Evolutionary conservation across 2,797 vertebrate genomes (phyloP), one percentile per base, ranked within the genome.

Genomic region (Pelodytes ibericus): DNA sequence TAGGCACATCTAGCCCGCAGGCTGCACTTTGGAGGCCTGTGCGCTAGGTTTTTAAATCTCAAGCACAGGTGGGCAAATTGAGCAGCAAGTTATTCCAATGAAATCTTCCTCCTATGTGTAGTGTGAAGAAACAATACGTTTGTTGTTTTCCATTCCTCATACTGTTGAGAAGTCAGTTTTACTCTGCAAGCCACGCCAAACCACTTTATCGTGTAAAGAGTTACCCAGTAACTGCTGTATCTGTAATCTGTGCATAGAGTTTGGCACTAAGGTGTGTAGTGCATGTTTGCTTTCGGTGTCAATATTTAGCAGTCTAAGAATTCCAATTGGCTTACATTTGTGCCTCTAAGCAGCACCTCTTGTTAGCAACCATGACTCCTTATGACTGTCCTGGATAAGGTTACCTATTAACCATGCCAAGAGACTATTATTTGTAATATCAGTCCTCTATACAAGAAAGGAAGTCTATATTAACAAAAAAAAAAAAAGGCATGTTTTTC

Each of bases 211-310:
- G 11, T 49, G 24, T n/a, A 25, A 44, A 58, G 16, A 60, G 68
- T 65, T 72, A 59, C 59, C 64, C 18, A 15, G 64, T 51, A 30
- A 67, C 44, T 39, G 11, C 49, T 7, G 2, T 49, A 24, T 10
- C 20, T 0, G 25, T n/a, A 13, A 24, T 10, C 20, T 0, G 25
- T n/a, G 16, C 10, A 33, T 31, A 2, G 20, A 24, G 27, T 77
- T 64, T 71, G 31, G 49, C 66, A 62, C 11, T 22, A 41, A 22
- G 74, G 67, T 71, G 74, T 30, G 60, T 27, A 6, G 25, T 31
- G 39, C 41, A 13, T 65, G 49, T 75, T 57, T 60, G 67, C 61
- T 76, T 63, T 77, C 65, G 56, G 10, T 63, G 74, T 77, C 60
- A 71, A 71, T 71, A 71, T 77, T 76, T 67, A 75, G 36, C 62